Percentiles rank a stretch among this genome's conserved stretches.
Conservation (phyloP, 2,888 invertebrate species). For the Ectemnius cavifrons region DNA sequence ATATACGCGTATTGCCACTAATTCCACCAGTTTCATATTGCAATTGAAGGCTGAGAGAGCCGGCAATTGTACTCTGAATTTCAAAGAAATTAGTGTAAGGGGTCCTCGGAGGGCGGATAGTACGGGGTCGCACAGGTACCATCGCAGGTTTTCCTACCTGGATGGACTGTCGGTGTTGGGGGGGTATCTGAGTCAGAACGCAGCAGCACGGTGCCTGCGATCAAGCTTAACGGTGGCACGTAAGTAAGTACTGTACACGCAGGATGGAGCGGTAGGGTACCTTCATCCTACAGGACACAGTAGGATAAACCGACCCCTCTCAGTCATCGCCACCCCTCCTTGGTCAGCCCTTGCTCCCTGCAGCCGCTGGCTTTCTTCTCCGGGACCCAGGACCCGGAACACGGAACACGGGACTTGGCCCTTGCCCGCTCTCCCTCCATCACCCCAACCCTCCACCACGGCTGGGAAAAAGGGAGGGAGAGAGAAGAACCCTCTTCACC, state of each 20-base stretch:
- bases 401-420: slow-evolving; percentile 8
- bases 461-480: no score
- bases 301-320: slow-evolving; percentile 65
- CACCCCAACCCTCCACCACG: slow-evolving; percentile 44
- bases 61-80: no score
- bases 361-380: slow-evolving; percentile 48
- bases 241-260: background rate
- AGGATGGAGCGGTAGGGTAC: slow-evolving; percentile 27
- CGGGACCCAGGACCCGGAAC: background rate
- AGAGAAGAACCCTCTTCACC: slow-evolving; percentile 38
- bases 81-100: no score
- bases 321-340: slow-evolving; percentile 64
- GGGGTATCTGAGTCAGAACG: background rate
- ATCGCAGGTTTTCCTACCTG: slow-evolving; percentile 56
- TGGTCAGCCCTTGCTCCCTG: slow-evolving; percentile 26
- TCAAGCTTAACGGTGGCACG: background rate
- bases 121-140: background rate
- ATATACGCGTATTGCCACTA: no score
- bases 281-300: slow-evolving; percentile 63
- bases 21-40: no score
- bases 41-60: no score
- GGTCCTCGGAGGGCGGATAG: no score
- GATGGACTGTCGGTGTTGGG: slow-evolving; percentile 2
- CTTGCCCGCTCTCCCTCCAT: slow-evolving; percentile 45
- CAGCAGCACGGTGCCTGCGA: background rate